Percentiles rank a stretch among this genome's conserved stretches.
These are phyloP conservation scores for Micromussa lordhowensis DNA, from an alignment of 92 coral and sea anemone genomes.

Conservation along the genomic window DNA sequence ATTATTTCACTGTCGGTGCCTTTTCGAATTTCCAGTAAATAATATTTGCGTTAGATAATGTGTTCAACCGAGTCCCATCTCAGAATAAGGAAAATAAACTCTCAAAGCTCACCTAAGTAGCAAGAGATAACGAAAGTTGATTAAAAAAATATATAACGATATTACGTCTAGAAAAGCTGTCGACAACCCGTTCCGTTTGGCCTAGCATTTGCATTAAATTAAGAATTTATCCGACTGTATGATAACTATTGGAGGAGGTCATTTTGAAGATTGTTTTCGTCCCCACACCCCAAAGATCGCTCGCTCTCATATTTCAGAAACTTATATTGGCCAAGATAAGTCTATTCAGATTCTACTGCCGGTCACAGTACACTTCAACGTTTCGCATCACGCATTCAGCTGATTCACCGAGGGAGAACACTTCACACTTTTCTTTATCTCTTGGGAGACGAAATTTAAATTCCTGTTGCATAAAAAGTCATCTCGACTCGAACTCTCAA, in stretches of 20 bases:
- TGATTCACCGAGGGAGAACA: background rate
- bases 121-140: background rate
- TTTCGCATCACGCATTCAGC: conserved; percentile 27
- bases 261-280: background rate
- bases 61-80: background rate
- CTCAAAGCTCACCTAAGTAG: background rate
- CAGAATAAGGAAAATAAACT: background rate
- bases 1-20: background rate
- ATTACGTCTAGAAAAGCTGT: background rate
- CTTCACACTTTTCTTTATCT: background rate
- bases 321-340: conserved; percentile 1
- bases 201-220: conserved; percentile 46
- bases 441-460: conserved; percentile 6
- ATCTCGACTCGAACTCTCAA: background rate
- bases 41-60: background rate
- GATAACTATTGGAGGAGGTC: conserved; percentile 22
- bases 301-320: conserved; percentile 42
- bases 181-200: conserved; percentile 24
- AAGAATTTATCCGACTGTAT: conserved; percentile 31
- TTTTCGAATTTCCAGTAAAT: conserved; percentile 1
- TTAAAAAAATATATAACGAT: background rate
- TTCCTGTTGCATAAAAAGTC: background rate
- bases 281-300: conserved; percentile 49
- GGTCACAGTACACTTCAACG: conserved; percentile 24
- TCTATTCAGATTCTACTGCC: background rate